Evolutionary conservation across 2,888 invertebrate genomes (phyloP).

Genomic region (Dasysyrphus tricinctus): DNA sequence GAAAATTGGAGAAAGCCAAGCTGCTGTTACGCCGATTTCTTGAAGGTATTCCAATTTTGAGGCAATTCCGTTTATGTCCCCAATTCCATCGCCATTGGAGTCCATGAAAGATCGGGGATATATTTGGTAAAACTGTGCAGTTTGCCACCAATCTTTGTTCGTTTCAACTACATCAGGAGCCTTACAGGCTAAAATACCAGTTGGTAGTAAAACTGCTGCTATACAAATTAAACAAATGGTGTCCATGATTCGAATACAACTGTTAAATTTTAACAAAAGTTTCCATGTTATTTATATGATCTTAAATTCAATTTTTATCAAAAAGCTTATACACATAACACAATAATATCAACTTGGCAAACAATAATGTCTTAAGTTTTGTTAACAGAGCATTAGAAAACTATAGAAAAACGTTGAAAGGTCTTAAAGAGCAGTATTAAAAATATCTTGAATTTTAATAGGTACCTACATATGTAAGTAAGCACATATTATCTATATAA

Average conservation of each 20-base stretch:
- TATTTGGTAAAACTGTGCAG: slow-evolving; percentile 87
- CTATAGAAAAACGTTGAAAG: neutral
- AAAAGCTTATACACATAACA: neutral
- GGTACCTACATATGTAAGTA: too few relatives aligned
- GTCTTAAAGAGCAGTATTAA: neutral
- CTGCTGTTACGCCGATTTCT: slow-evolving; percentile 85
- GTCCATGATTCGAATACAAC: neutral
- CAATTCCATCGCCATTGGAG: slow-evolving; percentile 89
- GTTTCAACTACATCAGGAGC: slow-evolving; percentile 31
- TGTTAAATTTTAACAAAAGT: neutral
- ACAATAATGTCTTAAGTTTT: neutral
- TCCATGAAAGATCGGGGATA: slow-evolving; percentile 91
- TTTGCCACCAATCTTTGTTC: slow-evolving; percentile 78
- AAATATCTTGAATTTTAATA: neutral
- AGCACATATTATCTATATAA: too few relatives aligned
- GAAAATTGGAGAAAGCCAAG: slow-evolving; percentile 79
- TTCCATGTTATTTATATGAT: neutral
- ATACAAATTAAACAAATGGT: slow-evolving; percentile 7
- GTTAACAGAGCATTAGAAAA: neutral
- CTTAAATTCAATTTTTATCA: neutral
- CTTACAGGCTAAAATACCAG: slow-evolving; percentile 58
- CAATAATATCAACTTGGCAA: neutral
- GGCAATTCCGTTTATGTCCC: slow-evolving; percentile 85
- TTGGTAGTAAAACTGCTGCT: neutral
- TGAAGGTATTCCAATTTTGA: slow-evolving; percentile 85